These are phyloP conservation scores for Thera obeliscata DNA, from an alignment of 2,888 invertebrate species.

Conservation along the genomic window DNA sequence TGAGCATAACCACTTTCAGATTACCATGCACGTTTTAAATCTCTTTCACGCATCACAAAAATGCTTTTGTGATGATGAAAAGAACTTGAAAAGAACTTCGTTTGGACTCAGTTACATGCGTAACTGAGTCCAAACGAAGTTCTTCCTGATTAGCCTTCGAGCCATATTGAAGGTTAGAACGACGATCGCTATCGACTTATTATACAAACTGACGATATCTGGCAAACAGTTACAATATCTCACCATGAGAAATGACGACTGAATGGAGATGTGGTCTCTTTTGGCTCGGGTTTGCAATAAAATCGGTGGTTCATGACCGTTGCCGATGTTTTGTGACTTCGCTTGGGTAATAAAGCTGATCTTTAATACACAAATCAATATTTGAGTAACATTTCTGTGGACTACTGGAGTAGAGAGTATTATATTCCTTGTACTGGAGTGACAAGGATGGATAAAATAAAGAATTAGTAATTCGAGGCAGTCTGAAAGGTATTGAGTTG, in stretches of 20 bases:
- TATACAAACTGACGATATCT: slow-evolving; percentile 77
- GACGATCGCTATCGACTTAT: slow-evolving; percentile 76
- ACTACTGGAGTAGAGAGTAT: too few relatives aligned
- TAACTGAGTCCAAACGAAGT: slow-evolving; percentile 58
- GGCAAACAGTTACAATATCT: slow-evolving; percentile 70
- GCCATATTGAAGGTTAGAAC: slow-evolving; percentile 63
- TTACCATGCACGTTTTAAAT: too few relatives aligned
- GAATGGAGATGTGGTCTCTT: slow-evolving; percentile 63
- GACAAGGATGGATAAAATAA: too few relatives aligned
- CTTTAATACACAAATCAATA: slow-evolving; percentile 58
- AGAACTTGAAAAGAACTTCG: too few relatives aligned
- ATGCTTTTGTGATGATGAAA: too few relatives aligned
- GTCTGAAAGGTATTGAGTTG: too few relatives aligned
- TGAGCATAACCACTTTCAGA: too few relatives aligned
- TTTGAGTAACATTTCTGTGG: slow-evolving; percentile 22
- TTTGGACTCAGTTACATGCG: too few relatives aligned
- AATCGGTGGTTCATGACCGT: slow-evolving; percentile 61
- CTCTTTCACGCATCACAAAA: too few relatives aligned
- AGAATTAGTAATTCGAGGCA: too few relatives aligned
- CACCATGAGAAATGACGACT: slow-evolving; percentile 71
- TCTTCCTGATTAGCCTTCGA: slow-evolving; percentile 54
- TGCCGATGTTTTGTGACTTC: slow-evolving; percentile 59
- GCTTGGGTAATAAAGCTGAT: slow-evolving; percentile 49
- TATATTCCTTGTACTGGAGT: too few relatives aligned
- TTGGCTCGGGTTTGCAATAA: slow-evolving; percentile 69